Evolutionary conservation across 2,888 invertebrate species (phyloP), one percentile per base, ranked within the genome.

Genomic region (Dryocosmus kuriphilus): DNA sequence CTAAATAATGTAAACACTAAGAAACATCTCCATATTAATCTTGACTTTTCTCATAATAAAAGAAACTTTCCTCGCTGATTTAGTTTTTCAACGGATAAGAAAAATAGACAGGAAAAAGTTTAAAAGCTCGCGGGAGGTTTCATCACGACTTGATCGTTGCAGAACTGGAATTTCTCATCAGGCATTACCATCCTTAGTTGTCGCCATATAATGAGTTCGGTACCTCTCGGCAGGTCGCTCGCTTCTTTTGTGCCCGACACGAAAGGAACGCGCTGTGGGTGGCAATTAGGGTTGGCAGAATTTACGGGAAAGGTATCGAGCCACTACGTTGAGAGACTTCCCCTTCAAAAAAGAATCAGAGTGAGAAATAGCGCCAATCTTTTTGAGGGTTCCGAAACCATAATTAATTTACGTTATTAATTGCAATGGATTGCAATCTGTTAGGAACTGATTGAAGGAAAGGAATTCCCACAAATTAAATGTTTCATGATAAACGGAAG

Each of bases 71-170:
- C 16, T 41, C 41, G 14, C 16, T 41, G 41, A 41, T 41, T 41
- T 55, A 55, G n/a, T 55, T 55, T 6, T 55, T 55, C n/a, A 55
- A 55, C 6, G 7, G 16, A 22, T 22, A 55, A 55, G n/a, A 55
- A 51, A 55, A 55, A 2, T 8, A 9, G n/a, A 55, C 22, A n/a
- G 55, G 55, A n/a, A 71, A 61, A 77, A 75, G 67, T 67, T 73
- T 24, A 62, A 77, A 78, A 74, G 46, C 76, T 74, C 55, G 55
- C 60, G 41, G 76, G 30, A 79, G 80, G 78, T 80, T 80, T 78
- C 80, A 77, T 79, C 71, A 76, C 57, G 76, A 76, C 32, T 61
- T 30, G 32, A 61, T 32, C 30, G 27, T 16, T 32, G 27, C 27
- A 30, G 27, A 60, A 60, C 27, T 60, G 22, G 27, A 60, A 60